Base-by-base conservation (phyloP, 2,113 vertebrate species). In the Dromas ardeola region DNA sequence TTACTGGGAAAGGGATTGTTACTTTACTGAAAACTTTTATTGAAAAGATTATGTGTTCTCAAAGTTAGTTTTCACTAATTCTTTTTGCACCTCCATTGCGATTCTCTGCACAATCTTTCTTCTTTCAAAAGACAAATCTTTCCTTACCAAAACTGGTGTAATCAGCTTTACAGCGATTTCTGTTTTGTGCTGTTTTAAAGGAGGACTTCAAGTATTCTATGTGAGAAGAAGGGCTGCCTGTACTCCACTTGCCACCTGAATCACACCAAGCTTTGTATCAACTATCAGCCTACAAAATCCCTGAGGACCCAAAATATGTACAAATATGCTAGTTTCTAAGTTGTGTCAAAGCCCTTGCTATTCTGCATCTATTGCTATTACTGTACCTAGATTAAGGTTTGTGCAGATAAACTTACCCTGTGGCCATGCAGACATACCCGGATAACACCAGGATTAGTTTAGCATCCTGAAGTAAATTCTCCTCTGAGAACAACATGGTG, bases 401-500 rank as follows among this genome's bases (percentile, higher is more conserved):
- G 8, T 40, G 23, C 25, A 65, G 16, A 52, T 62, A 40, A 6
- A 42, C 14, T 50, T 70, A n/a, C 2, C 26, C 18, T 27, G 7
- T 50, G 29, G 4, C 13, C 9, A 3, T 59, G 9, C 5, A 38
- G 70, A 27, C 17, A 42, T 14, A 90, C 9, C 25, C 3, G 3
- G 8, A 5, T 27, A 80, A 21, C 29, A n/a, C 9, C 5, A 76
- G 52, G 22, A 50, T 80, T 67, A 80, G 16, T 27, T 58, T 49
- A 59, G 1, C 49, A 7, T 13, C n/a, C 23, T 21, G 18, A 59
- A 50, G 67, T 25, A 55, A 74, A 20, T 43, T 79, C 7, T 67
- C 2, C 30, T 61, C 14, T 65, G 53, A 56, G 30, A 89, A 38
- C 6, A 74, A 1, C 21, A 43, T 0, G 0, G 9, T 70, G 29